Base-by-base conservation (phyloP, 2,888 invertebrate species). In the Harpagoxenus sublaevis region DNA sequence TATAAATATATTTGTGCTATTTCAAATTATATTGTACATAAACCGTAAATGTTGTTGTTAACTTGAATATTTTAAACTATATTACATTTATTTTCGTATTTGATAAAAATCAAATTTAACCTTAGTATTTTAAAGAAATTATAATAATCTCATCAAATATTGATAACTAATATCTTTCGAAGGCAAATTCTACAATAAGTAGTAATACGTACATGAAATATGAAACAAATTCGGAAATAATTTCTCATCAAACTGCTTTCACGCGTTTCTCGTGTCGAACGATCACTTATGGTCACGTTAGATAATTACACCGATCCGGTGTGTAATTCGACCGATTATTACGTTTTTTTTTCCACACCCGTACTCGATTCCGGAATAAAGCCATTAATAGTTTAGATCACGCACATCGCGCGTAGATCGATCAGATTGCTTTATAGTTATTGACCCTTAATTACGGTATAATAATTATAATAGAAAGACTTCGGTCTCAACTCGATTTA, bases 301-400 rank as follows among this genome's bases (percentile, higher is more conserved):
- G 79, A 39, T 75, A 83, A 88, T 86, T 75, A 75, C 35, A 57
- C 10, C 45, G 35, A 86, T 75, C 81, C n/a, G 15, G 55, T 28
- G 28, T 84, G 45, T 85, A 89, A 86, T 87, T 86, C 51, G 35
- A 48, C 12, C 39, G 28, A 75, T 39, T n/a, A 39, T 12, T 23
- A 31, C 39, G 60, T 70, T 74, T 86, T 78, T 78, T 71, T 55
- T 78, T 86, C 71, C 83, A 62, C 78, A 62, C 83, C 2, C 10
- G 8, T n/a, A 55, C 6, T 42, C 15, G 35, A 62, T 83, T 70
- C 51, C n/a, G 9, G 23, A 78, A 89, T 89, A 75, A 84, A 89
- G 86, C 70, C 84, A 89, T 89, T 88, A 86, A 85, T 83, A 87
- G 83, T 63, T 71, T 31, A 45, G 70, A 68, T 83, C 87, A 79